Percentiles rank a stretch among this genome's conserved stretches.
Evolutionary conservation across 2,797 vertebrate genomes (phyloP).

Genomic region (Cyprinodon diabolis): DNA sequence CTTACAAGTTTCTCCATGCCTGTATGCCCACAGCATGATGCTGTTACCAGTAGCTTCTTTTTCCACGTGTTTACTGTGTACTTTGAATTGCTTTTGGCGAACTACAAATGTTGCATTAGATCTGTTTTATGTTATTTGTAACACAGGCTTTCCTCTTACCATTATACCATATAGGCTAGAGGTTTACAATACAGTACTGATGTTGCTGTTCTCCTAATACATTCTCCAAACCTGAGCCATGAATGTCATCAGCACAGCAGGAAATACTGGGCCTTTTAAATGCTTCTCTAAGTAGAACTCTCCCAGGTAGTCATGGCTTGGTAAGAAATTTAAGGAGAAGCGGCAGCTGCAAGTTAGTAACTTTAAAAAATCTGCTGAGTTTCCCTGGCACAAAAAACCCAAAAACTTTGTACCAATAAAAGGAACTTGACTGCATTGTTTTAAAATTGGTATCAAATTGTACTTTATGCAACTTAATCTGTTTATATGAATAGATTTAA

Average conservation of each 20-base stretch:
- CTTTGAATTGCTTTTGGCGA: neutral
- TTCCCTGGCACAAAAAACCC: neutral
- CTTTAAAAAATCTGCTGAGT: neutral
- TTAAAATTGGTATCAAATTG: neutral
- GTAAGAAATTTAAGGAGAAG: neutral
- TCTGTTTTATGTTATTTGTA: neutral
- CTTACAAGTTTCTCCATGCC: neutral
- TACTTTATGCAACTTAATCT: neutral
- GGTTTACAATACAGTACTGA: no score
- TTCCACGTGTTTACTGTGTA: neutral
- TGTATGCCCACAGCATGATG: neutral
- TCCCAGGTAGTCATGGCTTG: neutral
- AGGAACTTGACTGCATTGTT: neutral
- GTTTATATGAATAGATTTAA: neutral
- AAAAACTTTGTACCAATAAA: neutral
- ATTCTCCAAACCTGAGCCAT: neutral
- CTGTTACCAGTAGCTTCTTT: neutral
- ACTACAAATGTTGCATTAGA: neutral
- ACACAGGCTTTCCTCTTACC: neutral
- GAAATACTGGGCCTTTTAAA: neutral
- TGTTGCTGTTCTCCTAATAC: no score
- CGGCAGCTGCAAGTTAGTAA: neutral
- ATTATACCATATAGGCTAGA: neutral
- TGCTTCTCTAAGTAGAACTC: neutral
- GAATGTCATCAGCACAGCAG: neutral